Percentiles rank a stretch among this genome's conserved stretches.
phyloP scores from a whole-genome alignment of 2,888 invertebrate species.

The Melanotus villosus region DNA sequence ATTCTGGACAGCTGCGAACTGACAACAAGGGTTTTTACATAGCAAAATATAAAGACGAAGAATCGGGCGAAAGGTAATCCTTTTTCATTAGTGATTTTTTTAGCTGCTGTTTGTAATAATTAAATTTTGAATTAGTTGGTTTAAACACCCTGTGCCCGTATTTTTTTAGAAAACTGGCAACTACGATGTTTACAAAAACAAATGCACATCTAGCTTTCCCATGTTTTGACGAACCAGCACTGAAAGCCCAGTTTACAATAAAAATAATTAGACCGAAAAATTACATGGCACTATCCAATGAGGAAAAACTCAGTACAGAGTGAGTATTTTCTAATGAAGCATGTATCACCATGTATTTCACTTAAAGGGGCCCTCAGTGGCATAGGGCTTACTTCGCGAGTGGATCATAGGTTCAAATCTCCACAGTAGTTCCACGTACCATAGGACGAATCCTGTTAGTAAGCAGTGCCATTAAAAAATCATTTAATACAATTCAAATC shows the following conservation, averaged over 20 bases:
- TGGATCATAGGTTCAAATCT: too few species aligned
- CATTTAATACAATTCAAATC: too few species aligned
- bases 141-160: neutral
- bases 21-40: constrained; percentile 30
- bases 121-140: too few species aligned
- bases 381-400: too few species aligned
- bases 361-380: too few species aligned
- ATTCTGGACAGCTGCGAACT: neutral
- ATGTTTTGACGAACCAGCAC: constrained; percentile 78
- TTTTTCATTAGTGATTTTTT: neutral
- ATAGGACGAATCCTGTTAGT: too few species aligned
- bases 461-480: too few species aligned
- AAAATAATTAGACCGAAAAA: constrained; percentile 60
- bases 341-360: neutral
- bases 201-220: constrained; percentile 80
- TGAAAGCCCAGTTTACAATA: constrained; percentile 63
- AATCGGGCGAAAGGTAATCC: neutral
- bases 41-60: constrained; percentile 10
- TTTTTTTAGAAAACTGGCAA: constrained; percentile 64
- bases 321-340: neutral
- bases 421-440: too few species aligned
- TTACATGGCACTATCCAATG: neutral
- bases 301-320: neutral
- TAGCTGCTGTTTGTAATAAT: too few species aligned
- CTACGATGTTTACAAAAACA: constrained; percentile 78